Evolutionary conservation across 2,797 vertebrate species (phyloP).

Genomic region (Lindbergichthys nudifrons): DNA sequence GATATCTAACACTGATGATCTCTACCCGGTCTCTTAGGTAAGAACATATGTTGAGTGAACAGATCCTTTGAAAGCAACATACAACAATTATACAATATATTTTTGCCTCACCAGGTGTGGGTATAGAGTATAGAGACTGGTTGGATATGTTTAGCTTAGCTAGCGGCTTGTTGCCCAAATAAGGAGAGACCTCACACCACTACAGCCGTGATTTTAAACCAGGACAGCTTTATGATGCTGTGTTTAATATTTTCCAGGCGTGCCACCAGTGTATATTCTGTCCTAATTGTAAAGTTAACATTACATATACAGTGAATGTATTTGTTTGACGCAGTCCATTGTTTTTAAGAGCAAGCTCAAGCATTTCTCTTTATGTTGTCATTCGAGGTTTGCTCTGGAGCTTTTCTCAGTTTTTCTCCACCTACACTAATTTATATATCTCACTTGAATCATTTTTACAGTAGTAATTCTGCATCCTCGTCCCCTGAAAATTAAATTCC

Average conservation of each 20-base stretch:
- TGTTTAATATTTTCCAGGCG: conserved; percentile 25
- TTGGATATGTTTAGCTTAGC: background rate
- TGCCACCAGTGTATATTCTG: conserved; percentile 1
- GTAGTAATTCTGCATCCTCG: background rate
- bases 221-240: conserved; percentile 23
- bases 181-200: conserved; percentile 36
- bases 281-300: conserved; percentile 16
- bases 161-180: conserved; percentile 49
- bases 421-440: conserved; percentile 3
- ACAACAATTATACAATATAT: background rate
- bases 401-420: background rate
- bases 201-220: conserved; percentile 9
- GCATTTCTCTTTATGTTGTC: background rate
- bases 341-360: background rate
- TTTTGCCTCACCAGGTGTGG: background rate
- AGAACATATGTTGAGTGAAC: background rate
- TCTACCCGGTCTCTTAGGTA: background rate
- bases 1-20: background rate
- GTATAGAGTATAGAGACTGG: background rate
- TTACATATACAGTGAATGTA: background rate
- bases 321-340: background rate
- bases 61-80: background rate
- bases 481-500: too few species aligned
- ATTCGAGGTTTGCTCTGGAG: background rate
- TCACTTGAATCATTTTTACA: background rate